A percentile compares a stretch with the other conserved stretches of the same genome.
phyloP scores from a whole-genome alignment of 2,888 invertebrate species.

The Leucania comma region DNA sequence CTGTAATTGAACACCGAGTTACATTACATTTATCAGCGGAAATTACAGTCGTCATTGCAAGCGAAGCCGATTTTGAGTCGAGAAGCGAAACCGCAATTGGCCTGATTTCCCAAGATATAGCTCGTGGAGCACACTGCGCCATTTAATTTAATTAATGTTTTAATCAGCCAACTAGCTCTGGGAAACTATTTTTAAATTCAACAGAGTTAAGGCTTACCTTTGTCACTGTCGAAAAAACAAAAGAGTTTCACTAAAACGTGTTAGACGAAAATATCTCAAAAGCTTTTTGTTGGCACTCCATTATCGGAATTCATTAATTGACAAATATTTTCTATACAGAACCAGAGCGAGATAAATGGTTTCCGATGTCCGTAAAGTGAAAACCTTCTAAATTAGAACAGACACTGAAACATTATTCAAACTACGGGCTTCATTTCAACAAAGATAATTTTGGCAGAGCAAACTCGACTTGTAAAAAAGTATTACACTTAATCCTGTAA shows the following conservation, averaged over 20 bases:
- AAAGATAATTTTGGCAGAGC: constrained; percentile 2
- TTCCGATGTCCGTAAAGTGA: constrained; percentile 59
- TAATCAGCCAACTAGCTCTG: constrained; percentile 82
- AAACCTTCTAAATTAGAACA: constrained; percentile 44
- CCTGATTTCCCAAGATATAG: constrained; percentile 85
- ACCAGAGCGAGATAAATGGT: constrained; percentile 57
- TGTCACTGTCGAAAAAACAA: constrained; percentile 46
- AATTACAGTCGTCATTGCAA: constrained; percentile 52
- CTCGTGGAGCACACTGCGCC: constrained; percentile 63
- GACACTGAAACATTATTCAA: constrained; percentile 28
- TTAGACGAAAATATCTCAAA: constrained; percentile 49
- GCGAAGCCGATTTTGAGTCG: constrained; percentile 52
- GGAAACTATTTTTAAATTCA: constrained; percentile 67
- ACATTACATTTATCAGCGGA: constrained; percentile 55
- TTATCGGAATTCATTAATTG: constrained; percentile 56
- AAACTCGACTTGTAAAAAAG: constrained; percentile 6
- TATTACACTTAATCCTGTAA: constrained; percentile 43
- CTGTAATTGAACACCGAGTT: constrained; percentile 41
- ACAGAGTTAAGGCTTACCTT: constrained; percentile 44
- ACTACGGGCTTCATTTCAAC: constrained; percentile 13
- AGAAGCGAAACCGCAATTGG: constrained; percentile 66
- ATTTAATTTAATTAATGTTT: constrained; percentile 86
- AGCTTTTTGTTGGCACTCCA: constrained; percentile 48
- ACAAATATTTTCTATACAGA: constrained; percentile 50
- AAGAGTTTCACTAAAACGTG: constrained; percentile 35